phyloP scores from a whole-genome alignment of 2,113 vertebrate genomes.

The Elgaria multicarinata region DNA sequence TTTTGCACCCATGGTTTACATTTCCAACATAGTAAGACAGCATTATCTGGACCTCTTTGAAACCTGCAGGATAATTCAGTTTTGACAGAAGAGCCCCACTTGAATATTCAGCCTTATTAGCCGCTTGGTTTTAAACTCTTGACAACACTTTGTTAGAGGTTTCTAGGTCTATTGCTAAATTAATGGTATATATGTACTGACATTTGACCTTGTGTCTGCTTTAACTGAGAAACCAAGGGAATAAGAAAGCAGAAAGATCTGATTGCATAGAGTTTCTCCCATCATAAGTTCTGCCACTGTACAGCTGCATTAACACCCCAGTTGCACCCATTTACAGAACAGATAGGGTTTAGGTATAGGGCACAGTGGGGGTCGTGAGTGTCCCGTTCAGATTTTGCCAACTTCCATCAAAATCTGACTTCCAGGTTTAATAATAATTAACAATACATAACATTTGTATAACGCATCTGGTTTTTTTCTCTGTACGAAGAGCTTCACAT shows the following conservation, averaged over 20 bases:
- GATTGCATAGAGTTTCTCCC: neutral
- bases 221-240: conserved; percentile 14
- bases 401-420: neutral
- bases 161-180: conserved; percentile 54
- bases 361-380: neutral
- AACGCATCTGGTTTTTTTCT: neutral
- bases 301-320: neutral
- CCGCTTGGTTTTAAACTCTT: conserved; percentile 38
- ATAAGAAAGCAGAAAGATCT: neutral
- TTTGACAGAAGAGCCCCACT: conserved; percentile 45
- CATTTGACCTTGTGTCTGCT: conserved; percentile 13
- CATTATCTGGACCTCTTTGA: conserved; percentile 43
- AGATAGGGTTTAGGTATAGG: neutral
- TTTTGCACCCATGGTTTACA: neutral
- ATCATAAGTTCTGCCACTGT: neutral
- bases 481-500: neutral
- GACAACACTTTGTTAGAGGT: conserved; percentile 50
- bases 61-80: conserved; percentile 29
- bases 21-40: conserved; percentile 4
- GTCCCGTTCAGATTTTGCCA: neutral
- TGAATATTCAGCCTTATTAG: conserved; percentile 47
- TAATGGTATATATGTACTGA: conserved; percentile 26
- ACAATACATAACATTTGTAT: neutral
- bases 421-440: neutral
- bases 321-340: too few species aligned